Base-by-base conservation (phyloP, 2,888 invertebrate species). In the Strigamia maritima region DNA sequence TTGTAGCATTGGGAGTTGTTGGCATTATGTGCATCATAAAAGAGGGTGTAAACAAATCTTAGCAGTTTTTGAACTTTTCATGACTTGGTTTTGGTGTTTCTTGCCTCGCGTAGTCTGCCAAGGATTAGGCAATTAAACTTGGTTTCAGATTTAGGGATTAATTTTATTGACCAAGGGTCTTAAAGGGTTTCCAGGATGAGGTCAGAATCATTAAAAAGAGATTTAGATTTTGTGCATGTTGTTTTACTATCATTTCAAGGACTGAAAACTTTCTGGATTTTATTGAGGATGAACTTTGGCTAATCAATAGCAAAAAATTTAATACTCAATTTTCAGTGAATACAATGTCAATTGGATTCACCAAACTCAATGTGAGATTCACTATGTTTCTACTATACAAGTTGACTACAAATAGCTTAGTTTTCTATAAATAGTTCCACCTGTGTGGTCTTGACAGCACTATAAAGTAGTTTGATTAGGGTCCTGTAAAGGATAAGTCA, bases 21-120 rank as follows among this genome's bases (percentile, higher is more conserved):
- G 60, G 60, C 12, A 22, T 60, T 60, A 60, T 60, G 60, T 19
- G 60, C 22, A 24, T 60, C 60, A 12, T 60, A 60, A 60, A 60
- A 60, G 24, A 19, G 60, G 60, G 60, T 60, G 60, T 60, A 60
- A 60, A 60, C 60, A 60, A 60, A 60, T 60, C 60, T 60, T 60
- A 24, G 60, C 60, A 60, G 60, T 60, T 60, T 60, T 60, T 60
- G 2, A 60, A 60, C 60, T 60, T 60, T 60, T 60, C 60, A 60
- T 22, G 60, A 22, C 22, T n/a, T 60, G 24, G 12, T 60, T 60
- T 60, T 60, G 60, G 60, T 22, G 3, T 22, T 22, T 4, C 60
- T 3, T 3, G 12, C 7, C 3, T 60, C 60, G 14, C 22, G 22
- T 7, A 22, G 24, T 7, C 7, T 60, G 19, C 22, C 60, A 60